Evolutionary conservation across 2,888 invertebrate species (phyloP).

Genomic region (Gastracanthus pulcherrimus): DNA sequence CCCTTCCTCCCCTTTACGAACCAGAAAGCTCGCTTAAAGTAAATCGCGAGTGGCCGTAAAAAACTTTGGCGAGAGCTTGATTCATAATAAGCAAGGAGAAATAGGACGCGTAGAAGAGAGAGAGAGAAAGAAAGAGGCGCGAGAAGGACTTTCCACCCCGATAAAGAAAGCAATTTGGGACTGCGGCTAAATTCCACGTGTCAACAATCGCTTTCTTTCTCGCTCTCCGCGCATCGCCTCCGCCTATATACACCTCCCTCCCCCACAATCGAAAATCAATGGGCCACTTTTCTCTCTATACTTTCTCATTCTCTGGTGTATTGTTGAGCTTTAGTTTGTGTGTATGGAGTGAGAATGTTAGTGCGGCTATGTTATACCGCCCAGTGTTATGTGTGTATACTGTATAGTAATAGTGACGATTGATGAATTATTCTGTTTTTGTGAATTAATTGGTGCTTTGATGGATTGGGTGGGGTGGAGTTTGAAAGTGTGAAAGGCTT

Average conservation of each 20-base stretch:
- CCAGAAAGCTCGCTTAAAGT: background rate
- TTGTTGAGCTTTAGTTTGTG: no score
- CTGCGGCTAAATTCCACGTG: background rate
- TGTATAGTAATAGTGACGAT: no score
- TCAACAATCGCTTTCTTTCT: background rate
- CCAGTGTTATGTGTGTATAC: no score
- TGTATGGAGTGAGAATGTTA: no score
- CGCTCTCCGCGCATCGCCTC: background rate
- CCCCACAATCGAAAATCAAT: conserved; percentile 39
- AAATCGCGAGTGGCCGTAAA: background rate
- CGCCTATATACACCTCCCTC: background rate
- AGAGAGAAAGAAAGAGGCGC: background rate
- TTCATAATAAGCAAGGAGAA: background rate
- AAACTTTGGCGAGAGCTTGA: background rate
- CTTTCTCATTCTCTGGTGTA: background rate
- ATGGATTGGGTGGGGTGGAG: no score
- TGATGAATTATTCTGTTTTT: no score
- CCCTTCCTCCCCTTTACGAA: no score
- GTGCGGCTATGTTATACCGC: no score
- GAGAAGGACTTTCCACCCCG: background rate
- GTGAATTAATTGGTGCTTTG: no score
- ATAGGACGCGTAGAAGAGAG: background rate
- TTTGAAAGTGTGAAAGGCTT: no score
- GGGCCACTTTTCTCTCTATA: background rate
- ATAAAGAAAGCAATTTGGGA: background rate